phyloP scores from a whole-genome alignment of 1,140 invertebrate species.

The Bombyx mandarina region DNA sequence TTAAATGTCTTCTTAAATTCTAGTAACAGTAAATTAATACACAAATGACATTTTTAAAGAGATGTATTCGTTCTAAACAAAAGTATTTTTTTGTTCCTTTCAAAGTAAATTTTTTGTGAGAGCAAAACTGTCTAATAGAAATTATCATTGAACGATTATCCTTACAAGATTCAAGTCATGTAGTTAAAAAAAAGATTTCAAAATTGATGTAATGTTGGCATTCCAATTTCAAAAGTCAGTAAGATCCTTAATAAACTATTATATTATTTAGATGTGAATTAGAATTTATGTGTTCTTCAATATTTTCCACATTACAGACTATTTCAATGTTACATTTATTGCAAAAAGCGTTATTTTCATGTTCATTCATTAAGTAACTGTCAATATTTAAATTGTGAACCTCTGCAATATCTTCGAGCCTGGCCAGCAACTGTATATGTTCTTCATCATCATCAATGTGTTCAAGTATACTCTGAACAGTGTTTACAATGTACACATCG shows the following conservation, averaged over 20 bases:
- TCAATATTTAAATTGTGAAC: constrained; percentile 37
- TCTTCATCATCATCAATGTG: constrained; percentile 40
- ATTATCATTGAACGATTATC: no score
- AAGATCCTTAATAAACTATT: constrained; percentile 18
- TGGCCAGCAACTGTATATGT: constrained; percentile 40
- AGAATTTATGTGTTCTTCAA: constrained; percentile 36
- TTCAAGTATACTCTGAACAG: constrained; percentile 22
- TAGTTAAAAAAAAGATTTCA: no score
- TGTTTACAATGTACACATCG: constrained; percentile 35
- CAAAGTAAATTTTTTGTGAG: no score
- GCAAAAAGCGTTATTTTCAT: constrained; percentile 41
- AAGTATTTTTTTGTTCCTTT: no score
- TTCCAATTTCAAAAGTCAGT: background rate
- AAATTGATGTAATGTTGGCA: no score
- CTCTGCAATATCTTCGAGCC: constrained; percentile 39
- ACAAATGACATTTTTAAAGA: no score
- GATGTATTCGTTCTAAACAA: no score
- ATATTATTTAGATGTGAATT: constrained; percentile 34
- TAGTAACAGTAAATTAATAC: no score
- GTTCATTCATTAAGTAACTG: constrained; percentile 34
- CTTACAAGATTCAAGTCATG: no score
- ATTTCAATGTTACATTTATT: constrained; percentile 39
- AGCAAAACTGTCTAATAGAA: no score
- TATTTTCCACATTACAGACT: constrained; percentile 23
- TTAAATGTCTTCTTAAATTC: no score